Evolutionary conservation across 2,797 vertebrate species (phyloP).

Genomic region (Threskiornis aethiopicus): DNA sequence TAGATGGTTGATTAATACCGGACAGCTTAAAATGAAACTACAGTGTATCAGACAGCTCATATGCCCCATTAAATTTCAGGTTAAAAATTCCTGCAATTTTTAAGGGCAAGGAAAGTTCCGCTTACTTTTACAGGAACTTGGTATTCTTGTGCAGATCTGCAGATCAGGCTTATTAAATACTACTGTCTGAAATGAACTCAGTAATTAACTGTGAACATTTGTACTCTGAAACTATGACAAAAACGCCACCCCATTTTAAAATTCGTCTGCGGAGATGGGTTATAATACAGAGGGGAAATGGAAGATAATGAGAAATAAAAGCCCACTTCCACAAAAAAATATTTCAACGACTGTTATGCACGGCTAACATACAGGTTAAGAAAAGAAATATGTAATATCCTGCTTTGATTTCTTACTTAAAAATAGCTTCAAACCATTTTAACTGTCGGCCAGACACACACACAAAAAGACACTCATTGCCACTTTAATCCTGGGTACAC

Average conservation of each 20-base stretch:
- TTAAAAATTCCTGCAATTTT: slow-evolving; percentile 28
- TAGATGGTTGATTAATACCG: slow-evolving; percentile 43
- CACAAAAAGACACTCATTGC: slow-evolving; percentile 45
- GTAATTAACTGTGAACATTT: slow-evolving; percentile 28
- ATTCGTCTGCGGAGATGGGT: neutral
- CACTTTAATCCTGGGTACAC: slow-evolving; percentile 68
- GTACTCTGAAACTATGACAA: slow-evolving; percentile 14
- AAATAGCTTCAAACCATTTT: slow-evolving; percentile 52
- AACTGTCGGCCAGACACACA: slow-evolving; percentile 25
- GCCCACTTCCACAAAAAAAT: neutral
- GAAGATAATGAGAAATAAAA: slow-evolving; percentile 5
- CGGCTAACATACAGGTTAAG: neutral
- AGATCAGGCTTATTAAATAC: slow-evolving; percentile 56
- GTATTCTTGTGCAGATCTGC: slow-evolving; percentile 21
- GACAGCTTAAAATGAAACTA: slow-evolving; percentile 62
- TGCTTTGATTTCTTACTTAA: slow-evolving; percentile 54
- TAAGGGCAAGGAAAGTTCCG: slow-evolving; percentile 45
- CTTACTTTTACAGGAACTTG: slow-evolving; percentile 44
- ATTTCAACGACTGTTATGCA: neutral
- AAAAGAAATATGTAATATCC: slow-evolving; percentile 35
- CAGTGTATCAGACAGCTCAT: slow-evolving; percentile 8
- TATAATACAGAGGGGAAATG: neutral
- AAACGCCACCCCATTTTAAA: slow-evolving; percentile 14
- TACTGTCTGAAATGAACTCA: slow-evolving; percentile 37
- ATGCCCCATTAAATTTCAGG: slow-evolving; percentile 34